Evolutionary conservation across 30 jellyfish, hydroid and myxozoan genomes (phyloP).

Genomic region (Catostylus mosaicus): DNA sequence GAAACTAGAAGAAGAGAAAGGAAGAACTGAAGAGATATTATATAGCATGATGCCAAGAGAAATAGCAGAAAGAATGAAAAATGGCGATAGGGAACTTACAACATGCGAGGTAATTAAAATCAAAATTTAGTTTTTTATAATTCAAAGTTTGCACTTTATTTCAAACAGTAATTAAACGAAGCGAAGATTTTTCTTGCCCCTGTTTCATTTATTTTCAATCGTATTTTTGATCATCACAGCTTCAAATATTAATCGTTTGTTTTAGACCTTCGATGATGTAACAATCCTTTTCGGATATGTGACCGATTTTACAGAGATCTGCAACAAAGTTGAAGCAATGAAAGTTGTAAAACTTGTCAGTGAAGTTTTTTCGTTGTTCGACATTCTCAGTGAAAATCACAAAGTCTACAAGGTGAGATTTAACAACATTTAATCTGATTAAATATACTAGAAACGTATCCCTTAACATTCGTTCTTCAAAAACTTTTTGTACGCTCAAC

Average conservation of each 20-base stretch:
- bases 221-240: too few species aligned
- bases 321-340: conserved; percentile 59
- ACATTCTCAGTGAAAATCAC: conserved; percentile 58
- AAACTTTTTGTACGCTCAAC: too few species aligned
- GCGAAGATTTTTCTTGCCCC: too few species aligned
- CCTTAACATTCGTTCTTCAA: too few species aligned
- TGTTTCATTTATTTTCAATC: too few species aligned
- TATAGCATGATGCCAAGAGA: conserved; percentile 77
- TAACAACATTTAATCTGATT: too few species aligned
- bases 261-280: conserved; percentile 65
- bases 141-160: too few species aligned
- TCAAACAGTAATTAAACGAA: too few species aligned
- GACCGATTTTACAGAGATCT: conserved; percentile 40
- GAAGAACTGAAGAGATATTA: conserved; percentile 46
- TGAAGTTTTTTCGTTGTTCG: conserved; percentile 57
- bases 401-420: conserved; percentile 61
- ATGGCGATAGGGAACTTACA: conserved; percentile 61
- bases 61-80: conserved; percentile 68
- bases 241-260: not conserved
- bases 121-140: too few species aligned
- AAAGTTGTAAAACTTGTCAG: conserved; percentile 54
- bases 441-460: too few species aligned
- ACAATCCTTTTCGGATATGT: conserved; percentile 62
- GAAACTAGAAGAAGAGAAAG: conserved; percentile 51
- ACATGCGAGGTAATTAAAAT: conserved; percentile 54